These are phyloP conservation scores for Orthosia incerta DNA, from an alignment of 2,888 invertebrate genomes.

Conservation along the genomic window DNA sequence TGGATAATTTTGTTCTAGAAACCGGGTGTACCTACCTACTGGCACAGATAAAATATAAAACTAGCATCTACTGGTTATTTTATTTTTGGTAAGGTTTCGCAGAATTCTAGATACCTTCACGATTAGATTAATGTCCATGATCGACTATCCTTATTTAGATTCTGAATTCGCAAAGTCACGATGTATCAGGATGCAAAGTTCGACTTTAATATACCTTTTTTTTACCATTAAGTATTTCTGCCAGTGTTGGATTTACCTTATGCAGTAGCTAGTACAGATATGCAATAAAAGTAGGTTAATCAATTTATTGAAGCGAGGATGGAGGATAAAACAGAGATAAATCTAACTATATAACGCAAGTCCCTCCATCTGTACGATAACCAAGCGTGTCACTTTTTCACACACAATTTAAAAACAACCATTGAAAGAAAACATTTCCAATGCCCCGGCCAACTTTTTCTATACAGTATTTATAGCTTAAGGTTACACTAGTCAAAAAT, in stretches of 20 bases:
- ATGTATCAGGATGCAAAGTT: slow-evolving; percentile 21
- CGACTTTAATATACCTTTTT: not conserved
- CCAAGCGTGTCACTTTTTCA: too few species aligned
- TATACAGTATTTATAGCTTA: too few species aligned
- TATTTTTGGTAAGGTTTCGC: not conserved
- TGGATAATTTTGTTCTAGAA: not conserved
- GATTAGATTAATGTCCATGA: slow-evolving; percentile 21
- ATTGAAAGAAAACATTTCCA: too few species aligned
- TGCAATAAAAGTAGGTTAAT: not conserved
- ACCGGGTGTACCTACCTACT: not conserved
- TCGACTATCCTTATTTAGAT: slow-evolving; percentile 13
- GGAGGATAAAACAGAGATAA: too few species aligned
- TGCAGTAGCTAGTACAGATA: not conserved
- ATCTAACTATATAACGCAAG: too few species aligned
- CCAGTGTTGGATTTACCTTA: not conserved
- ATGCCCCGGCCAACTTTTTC: too few species aligned
- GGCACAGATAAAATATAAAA: not conserved
- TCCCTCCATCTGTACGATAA: too few species aligned
- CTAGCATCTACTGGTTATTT: not conserved
- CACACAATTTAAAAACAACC: too few species aligned
- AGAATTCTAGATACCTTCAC: not conserved
- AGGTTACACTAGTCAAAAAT: too few species aligned
- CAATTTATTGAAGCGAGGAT: not conserved
- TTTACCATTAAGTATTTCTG: not conserved
- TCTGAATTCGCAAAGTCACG: slow-evolving; percentile 13